Evolutionary conservation across 2,888 invertebrate species (phyloP).

Genomic region (Idaea aversata): DNA sequence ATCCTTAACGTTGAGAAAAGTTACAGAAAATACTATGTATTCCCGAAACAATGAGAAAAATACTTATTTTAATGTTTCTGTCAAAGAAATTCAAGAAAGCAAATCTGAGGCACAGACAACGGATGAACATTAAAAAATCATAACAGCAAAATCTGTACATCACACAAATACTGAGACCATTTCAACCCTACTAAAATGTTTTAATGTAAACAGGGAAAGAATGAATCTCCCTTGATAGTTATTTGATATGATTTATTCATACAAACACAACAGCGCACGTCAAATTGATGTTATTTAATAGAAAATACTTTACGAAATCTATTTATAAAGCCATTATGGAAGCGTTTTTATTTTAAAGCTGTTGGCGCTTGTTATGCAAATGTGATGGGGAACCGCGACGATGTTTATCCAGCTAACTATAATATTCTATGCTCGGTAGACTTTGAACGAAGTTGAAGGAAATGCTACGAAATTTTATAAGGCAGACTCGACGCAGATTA

Average conservation of each 20-base stretch:
- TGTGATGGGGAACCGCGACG: slow-evolving; percentile 44
- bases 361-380: slow-evolving; percentile 70
- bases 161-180: slow-evolving; percentile 46
- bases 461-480: background rate
- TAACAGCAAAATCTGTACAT: slow-evolving; percentile 54
- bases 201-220: slow-evolving; percentile 63
- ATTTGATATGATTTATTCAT: slow-evolving; percentile 88
- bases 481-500: background rate
- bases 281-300: slow-evolving; percentile 78
- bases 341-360: slow-evolving; percentile 62
- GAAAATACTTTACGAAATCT: slow-evolving; percentile 74
- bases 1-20: no score
- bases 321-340: slow-evolving; percentile 77
- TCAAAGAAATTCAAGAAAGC: slow-evolving; percentile 16
- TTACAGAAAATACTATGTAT: no score
- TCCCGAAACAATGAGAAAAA: no score
- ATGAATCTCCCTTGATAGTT: slow-evolving; percentile 82
- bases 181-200: slow-evolving; percentile 61
- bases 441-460: slow-evolving; percentile 8
- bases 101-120: slow-evolving; percentile 25
- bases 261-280: slow-evolving; percentile 60
- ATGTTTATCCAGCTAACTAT: slow-evolving; percentile 54
- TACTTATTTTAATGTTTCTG: background rate
- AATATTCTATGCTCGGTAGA: slow-evolving; percentile 39
- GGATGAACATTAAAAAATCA: slow-evolving; percentile 56